Base-by-base conservation (phyloP, 1,140 invertebrate species). In the Apocrypta bakeri region DNA sequence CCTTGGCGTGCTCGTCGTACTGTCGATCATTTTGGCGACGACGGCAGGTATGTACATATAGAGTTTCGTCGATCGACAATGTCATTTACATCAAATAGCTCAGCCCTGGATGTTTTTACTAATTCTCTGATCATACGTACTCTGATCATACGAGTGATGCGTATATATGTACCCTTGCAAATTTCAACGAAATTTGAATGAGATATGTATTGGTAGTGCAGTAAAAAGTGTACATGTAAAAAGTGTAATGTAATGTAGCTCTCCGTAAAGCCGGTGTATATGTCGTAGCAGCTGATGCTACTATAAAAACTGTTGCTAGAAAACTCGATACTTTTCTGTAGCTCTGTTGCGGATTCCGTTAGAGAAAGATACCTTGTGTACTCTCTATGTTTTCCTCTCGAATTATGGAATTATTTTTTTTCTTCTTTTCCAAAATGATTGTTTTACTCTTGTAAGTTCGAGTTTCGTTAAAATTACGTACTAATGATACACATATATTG, bases 1-100 rank as follows among this genome's bases (percentile, higher is more conserved):
- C 84, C 84, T 90, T 76, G 90, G 89, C 90, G 89, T 89, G 84
- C 87, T 91, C 89, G 90, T 89, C 89, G 85, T 89, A 86, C 77
- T 90, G 84, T 90, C 82, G 85, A 84, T 88, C 80, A 85, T 89
- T 86, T 86, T 89, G 81, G 87, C 85, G 83, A 85, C 85, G 78
- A 87, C 84, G 77, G 76, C 88, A 87, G 90, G 90, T 91, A 77
- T 6, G 40, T 64, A 1, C 33, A 61, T 14, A 21, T 14, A n/a
- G n/a, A n/a, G n/a, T 12, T 61, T 66, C 27, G 0, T 27, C 21
- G 61, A 7, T 42, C 40, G 40, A 12, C 40, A 42, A 2, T 56
- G 21, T 56, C n/a, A 56, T 56, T 56, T n/a, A 56, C 6, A 56
- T 56, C 21, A n/a, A 7, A 7, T n/a, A 56, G 48, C 48, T n/a